Base-by-base conservation (phyloP, 2,797 vertebrate genomes). In the Cheirogaleus major region DNA sequence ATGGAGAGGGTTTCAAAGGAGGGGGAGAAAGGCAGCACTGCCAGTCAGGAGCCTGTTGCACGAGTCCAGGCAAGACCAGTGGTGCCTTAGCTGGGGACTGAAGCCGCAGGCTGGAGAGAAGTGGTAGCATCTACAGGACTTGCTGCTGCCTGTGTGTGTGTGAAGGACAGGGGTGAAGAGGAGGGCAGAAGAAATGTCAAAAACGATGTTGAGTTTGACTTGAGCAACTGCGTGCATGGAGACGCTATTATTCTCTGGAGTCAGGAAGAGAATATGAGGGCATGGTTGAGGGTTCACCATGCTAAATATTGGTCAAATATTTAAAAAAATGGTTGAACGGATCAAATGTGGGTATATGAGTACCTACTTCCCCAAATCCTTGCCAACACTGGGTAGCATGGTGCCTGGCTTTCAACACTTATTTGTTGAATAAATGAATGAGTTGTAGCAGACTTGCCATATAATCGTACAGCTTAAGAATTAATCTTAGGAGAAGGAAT, bases 361-460 rank as follows among this genome's bases (percentile, higher is more conserved):
- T 78, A 67, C 27, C 17, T 55, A 15, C 61, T 61, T 61, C 32
- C 59, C 69, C 59, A 63, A 79, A 57, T 2, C 27, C 67, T 69
- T 76, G 41, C 23, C n/a, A 67, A 38, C 10, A 17, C 12, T 38
- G 9, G 17, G 17, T 80, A 73, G 38, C 50, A 61, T 3, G 11
- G 32, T 70, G n/a, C n/a, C 43, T n/a, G 70, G 32, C 23, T 85
- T 95, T 82, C 43, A 48, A 14, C 67, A 65, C 4, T 2, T 32
- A 25, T 86, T 89, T 70, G 50, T 80, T 95, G 90, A 94, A 65
- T 89, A 65, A 91, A 92, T 84, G 45, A 82, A 20, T 18, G 18
- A 38, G 38, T 38, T 38, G 38, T 38, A 38, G 38, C 38, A 38
- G 38, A 38, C 38, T 38, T 38, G 38, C 38, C 38, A 38, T 38